Evolutionary conservation across 2,113 vertebrate genomes (phyloP), one percentile per base, ranked within the genome.

Genomic region (Apaloderma vittatum): DNA sequence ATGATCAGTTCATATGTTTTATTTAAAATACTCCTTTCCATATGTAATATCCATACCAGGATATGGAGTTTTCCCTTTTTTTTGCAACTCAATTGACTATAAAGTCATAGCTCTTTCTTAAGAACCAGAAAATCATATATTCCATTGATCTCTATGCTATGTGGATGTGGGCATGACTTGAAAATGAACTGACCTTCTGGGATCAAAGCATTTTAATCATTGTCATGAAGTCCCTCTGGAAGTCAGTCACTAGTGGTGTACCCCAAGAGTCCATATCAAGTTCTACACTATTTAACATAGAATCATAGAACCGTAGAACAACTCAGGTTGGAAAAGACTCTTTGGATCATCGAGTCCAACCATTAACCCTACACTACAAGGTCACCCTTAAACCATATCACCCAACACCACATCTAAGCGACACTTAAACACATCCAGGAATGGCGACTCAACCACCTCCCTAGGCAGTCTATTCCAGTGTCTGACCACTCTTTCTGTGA

Each of bases 31-130:
- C 2, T 30, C 4, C 14, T 54, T 83, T 83, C n/a, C 30, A 32
- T 49, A 57, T 16, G 11, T 21, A 93, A 65, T 43, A 3, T 2
- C 2, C 8, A 7, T 36, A 67, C 40, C 9, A 26, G 20, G 36
- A 59, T 15, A 34, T 5, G 6, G 37, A 23, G 2, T 22, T 54
- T 54, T 2, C 1, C 4, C 3, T 15, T 11, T 4, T 29, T 49
- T 70, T 43, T 29, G 3, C 34, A 37, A 19, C 13, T 68, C 4
- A 63, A 10, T 3, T 43, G 18, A 29, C 15, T 57, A 13, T 30
- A 30, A 46, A 48, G 6, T 6, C 20, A n/a, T 46, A 62, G 23
- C 1, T 4, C 0, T 89, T 73, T 74, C 40, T 54, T 85, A 57
- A 15, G 19, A 82, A 40, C 16, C 6, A 67, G 15, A 49, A 84